Percentiles rank a stretch among this genome's conserved stretches.
These are phyloP conservation scores for Metaphire vulgaris DNA, from an alignment of 1,140 invertebrate species.

Conservation along the genomic window DNA sequence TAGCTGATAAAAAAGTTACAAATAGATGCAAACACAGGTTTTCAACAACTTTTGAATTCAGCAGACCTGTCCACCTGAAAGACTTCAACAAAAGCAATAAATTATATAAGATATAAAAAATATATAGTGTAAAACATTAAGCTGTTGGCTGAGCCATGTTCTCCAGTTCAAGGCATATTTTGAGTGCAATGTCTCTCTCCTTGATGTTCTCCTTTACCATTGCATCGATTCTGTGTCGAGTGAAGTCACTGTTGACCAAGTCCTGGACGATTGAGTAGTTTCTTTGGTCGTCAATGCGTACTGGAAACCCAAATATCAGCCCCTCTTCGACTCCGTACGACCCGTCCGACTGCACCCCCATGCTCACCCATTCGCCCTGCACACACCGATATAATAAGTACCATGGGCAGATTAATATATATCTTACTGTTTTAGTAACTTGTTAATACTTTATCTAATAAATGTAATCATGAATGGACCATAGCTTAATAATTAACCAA, in stretches of 20 bases:
- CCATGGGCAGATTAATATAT: not conserved
- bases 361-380: conserved; percentile 3
- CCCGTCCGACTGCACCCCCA: conserved; percentile 14
- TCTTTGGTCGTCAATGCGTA: not conserved
- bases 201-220: not conserved
- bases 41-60: no score
- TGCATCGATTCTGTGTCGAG: not conserved
- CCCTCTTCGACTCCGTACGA: conserved; percentile 13
- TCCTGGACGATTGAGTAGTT: not conserved
- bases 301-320: conserved; percentile 11
- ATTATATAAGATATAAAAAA: no score
- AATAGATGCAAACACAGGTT: no score
- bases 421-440: no score
- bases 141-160: no score
- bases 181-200: not conserved
- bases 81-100: no score
- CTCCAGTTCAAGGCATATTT: not conserved
- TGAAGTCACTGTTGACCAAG: not conserved
- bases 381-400: not conserved
- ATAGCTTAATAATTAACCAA: no score
- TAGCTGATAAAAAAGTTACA: no score
- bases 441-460: no score
- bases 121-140: no score
- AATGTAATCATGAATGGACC: no score
- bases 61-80: no score